A percentile compares a stretch with the other conserved stretches of the same genome.
phyloP scores from a whole-genome alignment of 2,113 vertebrate genomes.

The Zeus faber region DNA sequence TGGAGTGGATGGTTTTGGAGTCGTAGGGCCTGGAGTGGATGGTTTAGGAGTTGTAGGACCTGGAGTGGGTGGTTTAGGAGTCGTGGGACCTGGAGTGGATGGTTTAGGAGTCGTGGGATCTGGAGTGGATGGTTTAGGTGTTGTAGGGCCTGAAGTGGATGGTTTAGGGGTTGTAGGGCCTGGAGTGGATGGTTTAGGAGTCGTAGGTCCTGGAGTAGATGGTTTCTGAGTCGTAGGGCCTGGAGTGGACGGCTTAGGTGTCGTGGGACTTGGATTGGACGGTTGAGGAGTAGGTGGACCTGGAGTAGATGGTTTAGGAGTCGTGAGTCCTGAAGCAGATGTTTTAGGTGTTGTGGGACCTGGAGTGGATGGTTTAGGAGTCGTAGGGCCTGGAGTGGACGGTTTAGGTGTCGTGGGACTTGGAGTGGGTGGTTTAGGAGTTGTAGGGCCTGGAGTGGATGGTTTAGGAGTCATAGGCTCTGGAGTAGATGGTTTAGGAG shows the following conservation, averaged over 20 bases:
- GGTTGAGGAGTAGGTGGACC: constrained; percentile 22
- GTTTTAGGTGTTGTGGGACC: constrained; percentile 15
- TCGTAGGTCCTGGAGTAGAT: constrained; percentile 11
- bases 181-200: constrained; percentile 7
- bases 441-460: too few relatives aligned
- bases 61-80: constrained; percentile 14
- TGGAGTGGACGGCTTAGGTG: neutral
- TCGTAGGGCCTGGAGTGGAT: neutral
- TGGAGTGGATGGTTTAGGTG: constrained; percentile 10
- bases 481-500: too few relatives aligned
- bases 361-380: constrained; percentile 25
- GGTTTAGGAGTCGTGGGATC: constrained; percentile 18
- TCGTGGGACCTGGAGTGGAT: constrained; percentile 17
- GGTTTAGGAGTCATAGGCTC: too few relatives aligned
- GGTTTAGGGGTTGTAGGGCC: constrained; percentile 24
- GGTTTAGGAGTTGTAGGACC: neutral
- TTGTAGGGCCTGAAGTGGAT: neutral
- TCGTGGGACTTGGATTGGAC: neutral
- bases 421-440: too few relatives aligned
- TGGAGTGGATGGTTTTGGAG: constrained; percentile 2
- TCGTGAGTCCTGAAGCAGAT: constrained; percentile 6
- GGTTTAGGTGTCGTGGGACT: too few relatives aligned
- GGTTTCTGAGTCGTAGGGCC: constrained; percentile 1
- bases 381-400: too few relatives aligned
- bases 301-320: constrained; percentile 22